A percentile compares a stretch with the other conserved stretches of the same genome.
Evolutionary conservation across 2,113 vertebrate species (phyloP).

Genomic region (Excalfactoria chinensis): DNA sequence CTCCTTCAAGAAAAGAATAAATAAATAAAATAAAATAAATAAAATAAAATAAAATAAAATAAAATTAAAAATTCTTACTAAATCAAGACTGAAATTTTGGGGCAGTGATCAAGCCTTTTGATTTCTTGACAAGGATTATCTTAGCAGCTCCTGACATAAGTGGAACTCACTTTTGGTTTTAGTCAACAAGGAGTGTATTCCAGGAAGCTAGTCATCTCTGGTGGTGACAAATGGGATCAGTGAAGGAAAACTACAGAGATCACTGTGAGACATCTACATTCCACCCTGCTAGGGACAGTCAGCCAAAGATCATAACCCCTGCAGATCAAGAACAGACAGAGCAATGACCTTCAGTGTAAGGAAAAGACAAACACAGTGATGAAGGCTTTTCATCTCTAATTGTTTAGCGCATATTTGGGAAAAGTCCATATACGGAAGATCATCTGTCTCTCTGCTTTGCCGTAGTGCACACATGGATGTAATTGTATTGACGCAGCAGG

Average conservation of each 20-base stretch:
- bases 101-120: background rate
- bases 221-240: background rate
- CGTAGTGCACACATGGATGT: constrained; percentile 70
- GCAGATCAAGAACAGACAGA: background rate
- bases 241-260: background rate
- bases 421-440: constrained; percentile 12
- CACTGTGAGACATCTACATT: accelerated
- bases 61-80: background rate
- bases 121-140: background rate
- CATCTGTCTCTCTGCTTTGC: constrained; percentile 27
- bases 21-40: background rate
- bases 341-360: background rate
- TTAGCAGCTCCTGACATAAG: background rate
- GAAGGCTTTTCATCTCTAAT: constrained; percentile 20
- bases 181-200: background rate
- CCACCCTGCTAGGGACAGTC: accelerated
- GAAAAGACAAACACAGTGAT: background rate
- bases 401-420: background rate
- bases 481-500: constrained; percentile 72
- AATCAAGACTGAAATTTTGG: background rate
- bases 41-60: background rate
- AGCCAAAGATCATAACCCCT: background rate
- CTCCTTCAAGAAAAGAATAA: background rate
- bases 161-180: background rate
- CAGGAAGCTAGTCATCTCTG: background rate